Evolutionary conservation across 2,797 vertebrate genomes (phyloP).

Genomic region (Nasua narica): DNA sequence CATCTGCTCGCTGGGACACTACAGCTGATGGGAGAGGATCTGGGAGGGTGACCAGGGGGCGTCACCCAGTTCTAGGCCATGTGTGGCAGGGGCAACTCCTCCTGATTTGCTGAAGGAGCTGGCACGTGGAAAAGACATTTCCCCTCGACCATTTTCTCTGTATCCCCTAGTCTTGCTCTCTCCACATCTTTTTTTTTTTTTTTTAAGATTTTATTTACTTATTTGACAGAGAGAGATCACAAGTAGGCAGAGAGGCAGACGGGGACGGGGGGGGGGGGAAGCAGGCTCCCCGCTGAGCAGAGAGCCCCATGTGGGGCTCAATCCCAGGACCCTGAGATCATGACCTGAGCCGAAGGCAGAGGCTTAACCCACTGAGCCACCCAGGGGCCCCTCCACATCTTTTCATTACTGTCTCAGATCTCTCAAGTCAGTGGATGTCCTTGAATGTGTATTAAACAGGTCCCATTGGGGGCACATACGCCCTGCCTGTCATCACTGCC

Average conservation of each 20-base stretch:
- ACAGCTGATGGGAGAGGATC: not conserved
- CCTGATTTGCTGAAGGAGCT: not conserved
- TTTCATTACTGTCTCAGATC: not conserved
- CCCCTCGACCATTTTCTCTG: not conserved
- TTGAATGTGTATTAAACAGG: not conserved
- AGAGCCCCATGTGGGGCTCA: no score
- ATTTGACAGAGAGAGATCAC: no score
- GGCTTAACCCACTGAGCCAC: no score
- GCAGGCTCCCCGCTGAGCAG: no score
- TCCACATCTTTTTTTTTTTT: not conserved
- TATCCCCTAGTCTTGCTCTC: not conserved
- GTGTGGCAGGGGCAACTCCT: not conserved
- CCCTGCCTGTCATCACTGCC: not conserved
- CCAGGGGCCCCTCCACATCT: not conserved
- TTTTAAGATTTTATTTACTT: no score
- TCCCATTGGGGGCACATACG: no score
- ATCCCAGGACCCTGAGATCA: no score
- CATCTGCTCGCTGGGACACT: no score
- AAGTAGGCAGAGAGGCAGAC: no score
- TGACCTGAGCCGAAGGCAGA: no score
- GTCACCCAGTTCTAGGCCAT: not conserved
- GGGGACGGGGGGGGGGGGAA: no score
- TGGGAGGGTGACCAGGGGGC: not conserved
- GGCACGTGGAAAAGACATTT: not conserved
- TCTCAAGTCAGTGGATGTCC: not conserved